Evolutionary conservation across 2,113 vertebrate species (phyloP).

Genomic region (Pao palembangensis): DNA sequence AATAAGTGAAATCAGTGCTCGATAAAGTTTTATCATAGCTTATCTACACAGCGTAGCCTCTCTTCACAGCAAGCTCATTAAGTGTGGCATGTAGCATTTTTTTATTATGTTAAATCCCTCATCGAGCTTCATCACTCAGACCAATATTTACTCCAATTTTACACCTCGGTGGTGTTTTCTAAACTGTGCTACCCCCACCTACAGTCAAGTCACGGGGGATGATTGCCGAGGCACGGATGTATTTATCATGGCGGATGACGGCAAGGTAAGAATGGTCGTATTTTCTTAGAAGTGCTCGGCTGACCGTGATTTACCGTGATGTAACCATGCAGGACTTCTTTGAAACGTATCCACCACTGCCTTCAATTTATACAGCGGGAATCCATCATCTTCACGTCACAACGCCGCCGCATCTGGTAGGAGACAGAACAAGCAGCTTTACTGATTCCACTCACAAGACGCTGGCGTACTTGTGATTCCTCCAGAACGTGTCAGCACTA

Average conservation of each 20-base stretch:
- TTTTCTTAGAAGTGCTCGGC: not conserved
- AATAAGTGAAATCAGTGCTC: not conserved
- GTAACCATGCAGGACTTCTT: not conserved
- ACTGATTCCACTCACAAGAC: too few relatives aligned
- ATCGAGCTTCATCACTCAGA: constrained; percentile 38
- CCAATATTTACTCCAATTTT: constrained; percentile 48
- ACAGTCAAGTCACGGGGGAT: constrained; percentile 5
- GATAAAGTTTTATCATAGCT: constrained; percentile 3
- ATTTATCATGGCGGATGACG: constrained; percentile 10
- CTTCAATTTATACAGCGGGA: not conserved
- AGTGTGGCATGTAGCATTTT: constrained; percentile 19
- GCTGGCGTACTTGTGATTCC: too few relatives aligned
- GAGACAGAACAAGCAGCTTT: too few relatives aligned
- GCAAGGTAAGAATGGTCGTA: constrained; percentile 6
- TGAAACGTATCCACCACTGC: not conserved
- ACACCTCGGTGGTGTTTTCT: constrained; percentile 17
- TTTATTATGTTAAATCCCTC: constrained; percentile 31
- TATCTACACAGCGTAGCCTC: constrained; percentile 6
- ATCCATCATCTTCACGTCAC: not conserved
- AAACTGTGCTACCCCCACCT: not conserved
- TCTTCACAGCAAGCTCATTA: constrained; percentile 19
- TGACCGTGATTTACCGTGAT: not conserved
- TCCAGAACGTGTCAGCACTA: too few relatives aligned
- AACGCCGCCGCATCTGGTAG: too few relatives aligned
- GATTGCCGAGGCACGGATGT: constrained; percentile 5